phyloP scores from a whole-genome alignment of 2,113 vertebrate species.

The Platanista minor region DNA sequence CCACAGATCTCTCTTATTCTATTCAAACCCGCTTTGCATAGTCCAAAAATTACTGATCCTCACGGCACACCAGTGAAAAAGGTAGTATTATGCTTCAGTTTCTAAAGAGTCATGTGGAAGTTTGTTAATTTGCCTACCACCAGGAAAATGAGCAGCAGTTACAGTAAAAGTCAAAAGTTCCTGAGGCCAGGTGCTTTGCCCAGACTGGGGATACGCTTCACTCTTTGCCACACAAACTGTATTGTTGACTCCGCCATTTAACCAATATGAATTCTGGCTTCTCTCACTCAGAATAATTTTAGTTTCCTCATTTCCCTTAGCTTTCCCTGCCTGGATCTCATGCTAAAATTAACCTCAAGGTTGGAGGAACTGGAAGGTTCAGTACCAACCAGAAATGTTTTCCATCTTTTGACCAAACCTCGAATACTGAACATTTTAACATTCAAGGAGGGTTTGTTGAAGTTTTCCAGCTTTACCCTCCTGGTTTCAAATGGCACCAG shows the following conservation, averaged over 20 bases:
- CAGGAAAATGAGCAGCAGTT: not conserved
- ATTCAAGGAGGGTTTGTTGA: constrained; percentile 53
- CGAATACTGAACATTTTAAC: constrained; percentile 42
- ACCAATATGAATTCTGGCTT: not conserved
- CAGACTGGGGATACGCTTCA: not conserved
- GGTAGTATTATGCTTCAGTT: not conserved
- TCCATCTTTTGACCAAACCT: constrained; percentile 51
- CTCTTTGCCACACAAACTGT: not conserved
- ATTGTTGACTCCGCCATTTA: not conserved
- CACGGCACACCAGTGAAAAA: not conserved
- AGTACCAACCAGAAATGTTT: constrained; percentile 2
- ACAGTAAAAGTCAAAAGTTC: constrained; percentile 27
- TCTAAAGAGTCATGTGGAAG: not conserved
- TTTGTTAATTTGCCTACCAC: constrained; percentile 47
- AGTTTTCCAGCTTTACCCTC: constrained; percentile 15
- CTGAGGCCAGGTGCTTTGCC: not conserved
- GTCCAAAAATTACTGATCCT: not conserved
- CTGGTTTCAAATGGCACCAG: constrained; percentile 44
- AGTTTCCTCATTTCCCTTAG: not conserved
- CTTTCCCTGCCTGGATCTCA: not conserved
- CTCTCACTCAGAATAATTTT: not conserved
- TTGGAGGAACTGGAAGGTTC: constrained; percentile 26
- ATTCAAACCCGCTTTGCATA: constrained; percentile 60
- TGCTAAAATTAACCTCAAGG: constrained; percentile 55
- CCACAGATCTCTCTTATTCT: not conserved